Base-by-base conservation (phyloP, 2,888 invertebrate genomes). In the Troides oblongomaculatus region DNA sequence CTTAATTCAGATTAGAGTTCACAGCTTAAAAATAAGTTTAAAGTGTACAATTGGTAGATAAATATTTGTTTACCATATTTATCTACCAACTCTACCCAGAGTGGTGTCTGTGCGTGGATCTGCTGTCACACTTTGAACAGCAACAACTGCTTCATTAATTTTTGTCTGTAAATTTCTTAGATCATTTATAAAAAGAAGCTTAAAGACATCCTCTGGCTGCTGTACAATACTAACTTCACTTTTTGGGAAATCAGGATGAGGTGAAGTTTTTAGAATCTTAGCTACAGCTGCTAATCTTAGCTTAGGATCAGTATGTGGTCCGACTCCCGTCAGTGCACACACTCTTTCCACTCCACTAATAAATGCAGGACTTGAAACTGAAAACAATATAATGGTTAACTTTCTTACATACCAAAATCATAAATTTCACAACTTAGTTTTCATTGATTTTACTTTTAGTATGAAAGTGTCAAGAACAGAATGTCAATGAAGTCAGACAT, bases 41-140 rank as follows among this genome's bases (percentile, higher is more conserved):
- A 5, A 50, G 50, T 14, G 17, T 17, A 50, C 2, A 1, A 17
- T 12, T 17, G 17, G 14, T 30, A 30, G 30, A 30, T 3, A 30
- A 30, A 30, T 30, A 30, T 30, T 30, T 30, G 30, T 30, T 30
- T 5, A 30, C 5, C 14, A 50, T 50, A 25, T 56, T 87, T 90
- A 89, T 88, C 88, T 87, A 43, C 99, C 99, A 76, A 99, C 98
- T 94, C 97, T 96, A 66, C 99, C 99, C 62, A 99, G 92, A 84
- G 95, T 96, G 0, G 98, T 97, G 83, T 99, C 98, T 73, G 99
- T 99, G 90, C 98, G 98, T 2, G 99, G 99, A 93, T 99, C 96
- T 6, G 99, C 99, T 1, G 99, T 99, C 1, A 99, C 93, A 72
- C 93, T 94, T 92, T 99, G 99, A 5, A 98, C 97, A 61, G 95